Conservation (phyloP, 2,113 vertebrate genomes). For the Physeter macrocephalus region DNA sequence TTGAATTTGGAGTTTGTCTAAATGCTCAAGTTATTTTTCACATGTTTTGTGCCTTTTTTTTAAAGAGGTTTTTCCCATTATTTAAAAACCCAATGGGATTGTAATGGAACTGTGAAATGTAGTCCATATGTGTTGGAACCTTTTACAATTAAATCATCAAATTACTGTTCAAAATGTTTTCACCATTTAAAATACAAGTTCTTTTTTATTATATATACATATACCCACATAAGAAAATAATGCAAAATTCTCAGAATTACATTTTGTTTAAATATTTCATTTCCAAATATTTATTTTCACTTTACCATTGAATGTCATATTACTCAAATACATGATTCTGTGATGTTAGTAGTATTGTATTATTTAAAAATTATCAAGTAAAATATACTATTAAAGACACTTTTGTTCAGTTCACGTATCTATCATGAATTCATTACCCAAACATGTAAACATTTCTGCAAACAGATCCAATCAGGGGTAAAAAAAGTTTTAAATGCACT, state of each 20-base stretch:
- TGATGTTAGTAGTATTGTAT: not conserved
- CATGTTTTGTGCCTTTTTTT: not conserved
- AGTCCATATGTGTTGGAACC: conserved; percentile 51
- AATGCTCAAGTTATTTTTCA: conserved; percentile 49
- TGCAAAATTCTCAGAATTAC: not conserved
- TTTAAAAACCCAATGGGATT: conserved; percentile 46
- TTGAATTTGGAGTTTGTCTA: conserved; percentile 38
- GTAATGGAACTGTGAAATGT: conserved; percentile 40
- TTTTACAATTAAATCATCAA: conserved; percentile 58
- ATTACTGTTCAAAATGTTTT: conserved; percentile 25
- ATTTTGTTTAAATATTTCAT: not conserved
- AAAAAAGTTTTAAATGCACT: not conserved
- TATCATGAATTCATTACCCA: not conserved
- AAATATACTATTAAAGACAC: not conserved
- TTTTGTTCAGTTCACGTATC: not conserved
- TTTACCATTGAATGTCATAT: not conserved
- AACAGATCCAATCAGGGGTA: not conserved
- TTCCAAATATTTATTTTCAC: not conserved
- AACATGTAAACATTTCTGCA: not conserved
- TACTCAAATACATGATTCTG: not conserved
- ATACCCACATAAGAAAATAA: not conserved
- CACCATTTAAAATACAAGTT: not conserved
- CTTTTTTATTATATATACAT: not conserved
- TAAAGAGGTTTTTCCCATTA: conserved; percentile 2
- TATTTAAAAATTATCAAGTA: not conserved